Conservation (phyloP, 2,888 invertebrate genomes). For the Platerodrilus igneus region DNA sequence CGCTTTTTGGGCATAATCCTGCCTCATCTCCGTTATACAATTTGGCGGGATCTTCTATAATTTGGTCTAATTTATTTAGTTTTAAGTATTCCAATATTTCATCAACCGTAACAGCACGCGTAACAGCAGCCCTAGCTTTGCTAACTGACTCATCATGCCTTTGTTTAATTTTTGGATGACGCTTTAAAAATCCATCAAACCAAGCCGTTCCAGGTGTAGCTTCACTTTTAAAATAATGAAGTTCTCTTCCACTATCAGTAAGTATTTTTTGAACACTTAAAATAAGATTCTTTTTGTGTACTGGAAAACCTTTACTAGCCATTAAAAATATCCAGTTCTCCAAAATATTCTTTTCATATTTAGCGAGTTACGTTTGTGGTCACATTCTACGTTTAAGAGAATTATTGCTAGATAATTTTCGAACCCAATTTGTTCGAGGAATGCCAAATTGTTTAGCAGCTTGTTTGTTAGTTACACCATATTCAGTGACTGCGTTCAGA, state of each 20-base stretch:
- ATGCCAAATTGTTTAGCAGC: too few relatives aligned
- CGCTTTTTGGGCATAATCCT: slow-evolving; percentile 7
- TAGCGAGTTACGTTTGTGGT: too few relatives aligned
- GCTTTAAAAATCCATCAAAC: slow-evolving; percentile 11
- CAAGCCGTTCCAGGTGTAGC: slow-evolving; percentile 4
- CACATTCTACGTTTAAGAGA: too few relatives aligned
- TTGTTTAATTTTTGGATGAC: slow-evolving; percentile 7
- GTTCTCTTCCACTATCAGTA: slow-evolving; percentile 1
- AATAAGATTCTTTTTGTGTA: slow-evolving; percentile 1
- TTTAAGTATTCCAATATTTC: slow-evolving; percentile 6
- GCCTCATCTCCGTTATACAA: slow-evolving; percentile 4
- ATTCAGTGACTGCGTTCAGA: too few relatives aligned
- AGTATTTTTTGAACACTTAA: not conserved
- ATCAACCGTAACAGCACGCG: slow-evolving; percentile 13
- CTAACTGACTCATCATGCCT: slow-evolving; percentile 16
- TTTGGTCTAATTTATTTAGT: slow-evolving; percentile 5
- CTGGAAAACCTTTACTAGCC: slow-evolving; percentile 1
- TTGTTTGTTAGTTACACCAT: too few relatives aligned
- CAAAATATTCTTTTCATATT: too few relatives aligned
- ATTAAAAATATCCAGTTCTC: too few relatives aligned
- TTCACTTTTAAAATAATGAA: slow-evolving; percentile 5
- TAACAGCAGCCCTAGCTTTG: slow-evolving; percentile 18
- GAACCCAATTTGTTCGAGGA: too few relatives aligned
- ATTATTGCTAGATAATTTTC: too few relatives aligned
- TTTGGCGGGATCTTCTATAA: slow-evolving; percentile 3